Base-by-base conservation (phyloP, 2,113 vertebrate genomes). In the Archilochus colubris region DNA sequence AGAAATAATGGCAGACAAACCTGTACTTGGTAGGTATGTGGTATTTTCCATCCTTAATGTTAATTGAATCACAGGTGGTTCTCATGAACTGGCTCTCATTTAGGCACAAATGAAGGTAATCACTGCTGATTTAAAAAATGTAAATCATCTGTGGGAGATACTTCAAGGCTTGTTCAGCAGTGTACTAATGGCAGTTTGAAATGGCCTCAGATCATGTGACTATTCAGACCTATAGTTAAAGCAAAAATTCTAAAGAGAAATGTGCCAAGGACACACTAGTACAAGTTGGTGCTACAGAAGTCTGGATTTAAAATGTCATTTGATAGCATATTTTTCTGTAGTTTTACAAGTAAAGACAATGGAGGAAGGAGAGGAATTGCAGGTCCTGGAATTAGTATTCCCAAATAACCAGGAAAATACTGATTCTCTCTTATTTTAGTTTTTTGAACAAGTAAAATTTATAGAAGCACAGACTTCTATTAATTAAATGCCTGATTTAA, bases 351-450 rank as follows among this genome's bases (percentile, higher is more conserved):
- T 70, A 83, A 90, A 74, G 73, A 44, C 4, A 51, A n/a, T 23
- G 14, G 3, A 4, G 19, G 9, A 23, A 6, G 15, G 23, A 7
- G 31, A 7, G 13, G 18, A 61, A 62, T 74, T 88, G 16, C 9
- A 18, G 30, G 18, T 88, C 10, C 78, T n/a, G 19, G 66, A 88
- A 86, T 78, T 44, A 40, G 22, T 70, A 15, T 88, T 92, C 33
- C 73, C 53, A 83, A 78, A 88, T 70, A 93, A 69, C 25, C 22
- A 44, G 67, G 59, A 77, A 54, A 20, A 11, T 91, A 27, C 67
- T 77, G 64, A 70, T 83, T 88, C 86, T 86, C 31, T 93, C 40
- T 23, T 89, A 6, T 83, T 94, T 68, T 81, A 81, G 25, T 88
- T 70, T 16, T 69, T 91, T 4, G 44, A 24, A 69, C 55, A 69